These are phyloP conservation scores for Trichacis sp. DNA, from an alignment of 2,888 invertebrate species.

Conservation along the genomic window DNA sequence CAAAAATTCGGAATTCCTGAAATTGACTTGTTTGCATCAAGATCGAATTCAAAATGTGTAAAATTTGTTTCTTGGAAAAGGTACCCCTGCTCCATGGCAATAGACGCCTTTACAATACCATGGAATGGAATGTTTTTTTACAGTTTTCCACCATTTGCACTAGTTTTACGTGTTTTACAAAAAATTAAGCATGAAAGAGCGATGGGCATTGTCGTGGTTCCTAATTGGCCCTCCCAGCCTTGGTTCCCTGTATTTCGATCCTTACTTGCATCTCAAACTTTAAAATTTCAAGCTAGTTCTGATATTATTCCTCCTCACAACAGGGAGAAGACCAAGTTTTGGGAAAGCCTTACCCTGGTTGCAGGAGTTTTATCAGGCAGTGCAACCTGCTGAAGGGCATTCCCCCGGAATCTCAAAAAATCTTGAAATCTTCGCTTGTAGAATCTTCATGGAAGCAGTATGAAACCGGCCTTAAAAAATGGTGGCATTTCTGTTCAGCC, in stretches of 20 bases:
- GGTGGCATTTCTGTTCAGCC: no score
- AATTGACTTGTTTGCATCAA: constrained; percentile 33
- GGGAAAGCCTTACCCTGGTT: constrained; percentile 15
- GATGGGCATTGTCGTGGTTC: constrained; percentile 21
- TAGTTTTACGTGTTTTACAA: background rate
- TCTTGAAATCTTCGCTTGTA: no score
- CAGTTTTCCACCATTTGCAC: constrained; percentile 38
- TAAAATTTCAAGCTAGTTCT: background rate
- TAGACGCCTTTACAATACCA: constrained; percentile 30
- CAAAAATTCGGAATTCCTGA: constrained; percentile 19
- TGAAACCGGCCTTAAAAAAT: no score
- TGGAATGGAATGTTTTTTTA: constrained; percentile 30
- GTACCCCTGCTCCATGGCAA: constrained; percentile 26
- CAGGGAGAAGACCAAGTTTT: constrained; percentile 2
- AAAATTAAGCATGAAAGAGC: constrained; percentile 9
- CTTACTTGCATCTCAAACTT: background rate
- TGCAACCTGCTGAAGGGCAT: constrained; percentile 11
- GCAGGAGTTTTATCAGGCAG: constrained; percentile 18
- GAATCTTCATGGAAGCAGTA: no score
- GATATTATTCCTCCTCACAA: background rate
- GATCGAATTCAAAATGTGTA: constrained; percentile 28
- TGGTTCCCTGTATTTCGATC: constrained; percentile 26
- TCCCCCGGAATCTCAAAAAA: constrained; percentile 7
- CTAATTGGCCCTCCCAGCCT: constrained; percentile 25
- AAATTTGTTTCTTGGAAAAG: constrained; percentile 31